Percentiles rank a stretch among this genome's conserved stretches.
Evolutionary conservation across 2,797 vertebrate species (phyloP).

Genomic region (Sciurus vulgaris): DNA sequence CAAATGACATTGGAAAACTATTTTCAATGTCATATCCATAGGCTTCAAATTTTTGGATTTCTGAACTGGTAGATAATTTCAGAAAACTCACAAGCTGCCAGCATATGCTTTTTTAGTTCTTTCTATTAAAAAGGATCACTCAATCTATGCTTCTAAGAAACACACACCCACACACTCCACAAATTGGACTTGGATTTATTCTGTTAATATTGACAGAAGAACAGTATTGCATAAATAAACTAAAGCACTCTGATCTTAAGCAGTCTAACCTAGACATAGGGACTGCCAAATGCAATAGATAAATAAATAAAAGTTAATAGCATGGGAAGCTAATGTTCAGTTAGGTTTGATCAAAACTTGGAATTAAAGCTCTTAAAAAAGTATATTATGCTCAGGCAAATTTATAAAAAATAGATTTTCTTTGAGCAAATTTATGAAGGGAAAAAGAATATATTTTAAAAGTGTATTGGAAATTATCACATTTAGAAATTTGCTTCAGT

Average conservation of each 20-base stretch:
- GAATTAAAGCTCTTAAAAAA: constrained; percentile 35
- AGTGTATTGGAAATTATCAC: not conserved
- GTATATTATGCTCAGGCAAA: not conserved
- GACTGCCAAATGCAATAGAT: not conserved
- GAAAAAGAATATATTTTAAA: not conserved
- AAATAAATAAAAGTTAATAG: not conserved
- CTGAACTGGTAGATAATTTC: constrained; percentile 1
- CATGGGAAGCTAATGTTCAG: not conserved
- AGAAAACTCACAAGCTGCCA: not conserved
- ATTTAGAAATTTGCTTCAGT: not conserved
- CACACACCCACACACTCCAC: constrained; percentile 35
- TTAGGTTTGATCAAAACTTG: constrained; percentile 41
- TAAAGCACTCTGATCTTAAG: not conserved
- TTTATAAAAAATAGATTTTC: constrained; percentile 51
- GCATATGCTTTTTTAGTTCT: constrained; percentile 15
- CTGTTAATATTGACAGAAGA: constrained; percentile 61
- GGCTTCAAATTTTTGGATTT: not conserved
- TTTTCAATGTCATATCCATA: not conserved
- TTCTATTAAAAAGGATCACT: not conserved
- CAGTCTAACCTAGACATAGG: not conserved
- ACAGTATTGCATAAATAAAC: constrained; percentile 42
- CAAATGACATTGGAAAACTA: constrained; percentile 41
- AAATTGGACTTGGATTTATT: constrained; percentile 38
- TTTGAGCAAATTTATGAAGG: constrained; percentile 32
- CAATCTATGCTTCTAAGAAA: constrained; percentile 51